These are phyloP conservation scores for Tetrapedia diversipes DNA, from an alignment of 2,888 invertebrate species.

Conservation along the genomic window DNA sequence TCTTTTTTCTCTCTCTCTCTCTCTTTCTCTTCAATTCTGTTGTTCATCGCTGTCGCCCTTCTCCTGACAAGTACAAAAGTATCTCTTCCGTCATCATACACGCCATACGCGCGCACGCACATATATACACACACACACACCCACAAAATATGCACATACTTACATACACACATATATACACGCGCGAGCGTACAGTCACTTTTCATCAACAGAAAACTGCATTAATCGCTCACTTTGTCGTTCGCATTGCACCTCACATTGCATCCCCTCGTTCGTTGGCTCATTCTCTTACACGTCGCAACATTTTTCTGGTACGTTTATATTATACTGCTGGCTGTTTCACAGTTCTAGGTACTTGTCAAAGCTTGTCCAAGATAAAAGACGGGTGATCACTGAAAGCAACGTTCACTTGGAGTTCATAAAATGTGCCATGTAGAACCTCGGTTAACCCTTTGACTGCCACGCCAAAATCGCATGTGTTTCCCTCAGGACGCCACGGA, in stretches of 20 bases:
- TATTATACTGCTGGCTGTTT: conserved; percentile 30
- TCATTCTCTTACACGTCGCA: conserved; percentile 62
- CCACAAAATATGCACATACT: neutral
- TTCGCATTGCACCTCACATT: conserved; percentile 67
- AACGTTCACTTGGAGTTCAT: neutral
- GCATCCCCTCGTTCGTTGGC: conserved; percentile 74
- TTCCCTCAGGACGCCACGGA: too few relatives aligned
- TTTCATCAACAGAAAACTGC: conserved; percentile 16
- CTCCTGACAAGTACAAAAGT: conserved; percentile 47
- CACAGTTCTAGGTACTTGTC: neutral
- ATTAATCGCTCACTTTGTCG: conserved; percentile 48
- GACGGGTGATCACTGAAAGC: neutral
- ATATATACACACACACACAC: too few relatives aligned
- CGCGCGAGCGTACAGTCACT: conserved; percentile 25
- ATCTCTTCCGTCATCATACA: conserved; percentile 44
- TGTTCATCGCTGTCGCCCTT: conserved; percentile 34
- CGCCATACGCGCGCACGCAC: neutral
- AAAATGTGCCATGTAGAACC: too few relatives aligned
- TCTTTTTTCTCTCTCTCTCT: neutral
- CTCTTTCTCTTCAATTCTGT: neutral
- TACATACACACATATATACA: neutral
- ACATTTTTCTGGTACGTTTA: conserved; percentile 31
- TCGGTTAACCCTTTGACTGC: too few relatives aligned
- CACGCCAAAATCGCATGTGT: too few relatives aligned
- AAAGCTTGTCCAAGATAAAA: neutral